Percentiles rank a stretch among this genome's conserved stretches.
Conservation (phyloP, 2,888 invertebrate genomes). For the Pteria penguin region DNA sequence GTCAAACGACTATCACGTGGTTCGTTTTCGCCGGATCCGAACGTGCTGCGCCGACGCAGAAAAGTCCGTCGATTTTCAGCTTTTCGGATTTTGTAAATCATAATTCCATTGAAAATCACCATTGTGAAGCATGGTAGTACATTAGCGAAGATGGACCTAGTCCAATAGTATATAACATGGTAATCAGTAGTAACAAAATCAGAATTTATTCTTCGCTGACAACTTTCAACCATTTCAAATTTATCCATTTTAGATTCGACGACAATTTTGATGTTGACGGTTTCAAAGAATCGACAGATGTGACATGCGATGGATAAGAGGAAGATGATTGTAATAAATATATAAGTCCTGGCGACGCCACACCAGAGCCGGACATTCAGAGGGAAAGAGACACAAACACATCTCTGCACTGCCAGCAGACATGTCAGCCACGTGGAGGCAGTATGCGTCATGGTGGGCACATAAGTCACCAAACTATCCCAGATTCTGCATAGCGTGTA, state of each 20-base stretch:
- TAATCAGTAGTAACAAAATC: constrained; percentile 9
- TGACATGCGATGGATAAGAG: constrained; percentile 17
- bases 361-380: constrained; percentile 25
- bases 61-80: constrained; percentile 16
- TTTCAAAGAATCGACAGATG: constrained; percentile 28
- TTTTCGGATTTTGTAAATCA: constrained; percentile 10
- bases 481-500: constrained; percentile 16
- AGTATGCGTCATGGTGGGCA: constrained; percentile 26
- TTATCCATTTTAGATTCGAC: constrained; percentile 1
- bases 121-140: constrained; percentile 11
- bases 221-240: not conserved
- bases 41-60: constrained; percentile 2
- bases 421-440: constrained; percentile 28
- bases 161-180: constrained; percentile 18
- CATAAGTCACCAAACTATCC: constrained; percentile 13
- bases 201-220: not conserved
- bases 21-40: constrained; percentile 13
- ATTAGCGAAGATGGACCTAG: constrained; percentile 10
- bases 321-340: constrained; percentile 1
- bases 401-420: constrained; percentile 26
- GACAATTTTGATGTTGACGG: not conserved
- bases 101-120: constrained; percentile 19
- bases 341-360: constrained; percentile 16
- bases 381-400: constrained; percentile 23
- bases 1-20: constrained; percentile 30